Evolutionary conservation across 1,140 invertebrate species (phyloP).

Genomic region (Cylas formicarius): DNA sequence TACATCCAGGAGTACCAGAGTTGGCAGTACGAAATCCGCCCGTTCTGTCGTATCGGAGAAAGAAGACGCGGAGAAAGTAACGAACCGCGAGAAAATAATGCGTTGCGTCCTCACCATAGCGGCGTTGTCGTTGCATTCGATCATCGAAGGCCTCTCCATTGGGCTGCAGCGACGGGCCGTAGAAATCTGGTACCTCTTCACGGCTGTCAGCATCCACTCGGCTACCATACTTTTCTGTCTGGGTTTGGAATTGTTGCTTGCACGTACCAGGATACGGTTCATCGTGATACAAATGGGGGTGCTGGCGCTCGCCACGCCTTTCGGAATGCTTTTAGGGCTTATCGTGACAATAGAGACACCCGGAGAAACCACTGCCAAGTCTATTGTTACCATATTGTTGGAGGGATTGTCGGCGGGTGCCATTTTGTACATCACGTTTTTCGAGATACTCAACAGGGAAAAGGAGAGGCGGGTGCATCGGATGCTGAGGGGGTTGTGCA

Average conservation of each 20-base stretch:
- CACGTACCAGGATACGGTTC: constrained; percentile 50
- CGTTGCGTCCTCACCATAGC: constrained; percentile 60
- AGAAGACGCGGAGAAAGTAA: constrained; percentile 18
- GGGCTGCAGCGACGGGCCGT: constrained; percentile 58
- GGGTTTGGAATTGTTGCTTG: constrained; percentile 59
- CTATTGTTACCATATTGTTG: constrained; percentile 32
- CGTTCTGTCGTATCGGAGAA: too few species aligned
- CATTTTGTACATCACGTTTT: constrained; percentile 41
- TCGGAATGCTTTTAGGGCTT: constrained; percentile 58
- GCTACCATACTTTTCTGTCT: constrained; percentile 66
- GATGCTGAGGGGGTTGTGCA: constrained; percentile 31
- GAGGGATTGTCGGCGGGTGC: constrained; percentile 42
- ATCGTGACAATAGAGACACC: constrained; percentile 32
- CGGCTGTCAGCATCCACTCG: constrained; percentile 68
- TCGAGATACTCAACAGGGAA: constrained; percentile 40
- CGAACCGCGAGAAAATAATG: constrained; percentile 42
- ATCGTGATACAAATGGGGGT: constrained; percentile 54
- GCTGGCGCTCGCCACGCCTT: constrained; percentile 61
- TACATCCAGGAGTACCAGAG: too few species aligned
- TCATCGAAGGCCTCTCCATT: constrained; percentile 76
- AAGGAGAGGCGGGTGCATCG: constrained; percentile 36
- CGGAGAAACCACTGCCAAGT: constrained; percentile 34
- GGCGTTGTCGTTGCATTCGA: constrained; percentile 69
- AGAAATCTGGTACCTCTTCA: constrained; percentile 62
- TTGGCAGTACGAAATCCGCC: too few species aligned